A percentile compares a stretch with the other conserved stretches of the same genome.
Conservation (phyloP, 2,888 invertebrate genomes). For the Tetragonula carbonaria region DNA sequence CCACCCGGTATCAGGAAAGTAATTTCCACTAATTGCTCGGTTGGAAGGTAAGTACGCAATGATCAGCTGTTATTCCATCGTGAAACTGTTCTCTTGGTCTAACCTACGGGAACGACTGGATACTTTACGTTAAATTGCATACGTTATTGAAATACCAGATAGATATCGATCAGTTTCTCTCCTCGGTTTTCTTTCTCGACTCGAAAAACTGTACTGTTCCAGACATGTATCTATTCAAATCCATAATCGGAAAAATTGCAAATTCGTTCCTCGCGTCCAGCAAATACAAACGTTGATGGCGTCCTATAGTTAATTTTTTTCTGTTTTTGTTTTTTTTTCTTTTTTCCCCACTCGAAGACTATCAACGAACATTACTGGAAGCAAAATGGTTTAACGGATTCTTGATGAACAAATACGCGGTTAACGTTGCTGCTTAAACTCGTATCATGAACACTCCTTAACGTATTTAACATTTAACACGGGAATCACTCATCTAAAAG, state of each 20-base stretch:
- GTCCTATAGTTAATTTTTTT: constrained; percentile 25
- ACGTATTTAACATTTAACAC: constrained; percentile 19
- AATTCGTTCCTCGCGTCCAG: constrained; percentile 35
- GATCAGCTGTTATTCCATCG: constrained; percentile 34
- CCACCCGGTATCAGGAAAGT: constrained; percentile 31
- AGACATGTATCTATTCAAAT: constrained; percentile 40
- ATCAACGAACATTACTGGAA: constrained; percentile 49
- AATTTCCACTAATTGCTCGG: constrained; percentile 27
- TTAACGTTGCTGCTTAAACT: neutral
- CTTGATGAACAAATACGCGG: constrained; percentile 22
- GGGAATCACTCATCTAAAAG: constrained; percentile 9
- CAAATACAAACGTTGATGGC: constrained; percentile 25
- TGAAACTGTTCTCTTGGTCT: constrained; percentile 21
- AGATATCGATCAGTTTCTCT: constrained; percentile 10
- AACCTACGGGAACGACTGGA: constrained; percentile 45
- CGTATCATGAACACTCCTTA: constrained; percentile 1
- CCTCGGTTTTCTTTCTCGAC: neutral
- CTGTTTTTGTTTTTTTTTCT: constrained; percentile 13
- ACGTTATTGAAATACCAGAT: constrained; percentile 26
- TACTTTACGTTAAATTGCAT: constrained; percentile 40
- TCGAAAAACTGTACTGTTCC: constrained; percentile 19
- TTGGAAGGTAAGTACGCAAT: constrained; percentile 55
- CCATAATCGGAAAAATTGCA: constrained; percentile 28
- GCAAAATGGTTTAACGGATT: constrained; percentile 37
- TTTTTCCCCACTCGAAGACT: neutral